Evolutionary conservation across 35 echinoderm and acorn worm genomes (phyloP), one percentile per base, ranked within the genome.

Genomic region (Apostichopus japonicus): DNA sequence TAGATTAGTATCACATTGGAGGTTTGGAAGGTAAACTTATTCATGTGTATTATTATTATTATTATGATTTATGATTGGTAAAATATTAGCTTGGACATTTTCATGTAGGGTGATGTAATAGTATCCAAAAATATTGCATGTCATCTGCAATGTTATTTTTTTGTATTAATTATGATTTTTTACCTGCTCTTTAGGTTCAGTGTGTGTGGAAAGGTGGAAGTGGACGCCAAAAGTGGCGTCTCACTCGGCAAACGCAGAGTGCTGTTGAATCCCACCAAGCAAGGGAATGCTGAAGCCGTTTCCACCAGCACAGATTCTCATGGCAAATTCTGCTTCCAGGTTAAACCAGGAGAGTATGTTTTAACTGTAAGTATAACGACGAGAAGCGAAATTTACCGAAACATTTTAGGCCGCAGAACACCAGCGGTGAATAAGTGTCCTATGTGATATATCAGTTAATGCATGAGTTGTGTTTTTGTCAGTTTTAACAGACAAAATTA

Each of bases 251-350:
- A 92, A 23, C 82, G 95, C 13, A 92, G 87, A 72, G 91, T 98
- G 17, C 77, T 65, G 54, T 80, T 97, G 54, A 91, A 92, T 27
- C 92, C 92, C 17, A 25, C 88, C 0, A 90, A 90, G 17, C 44
- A 90, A 51, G 72, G 67, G 23, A 78, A 78, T 17, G 84, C 67
- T 59, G 93, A 98, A 77, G 24, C 92, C 9, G 93, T 96, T 25
- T 87, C 92, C 25, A 88, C 75, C 11, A 79, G 91, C 24, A 94
- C 95, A 0, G 92, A 94, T 55, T 80, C 72, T 14, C 90, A 93
- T 52, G 95, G 97, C 10, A 67, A 55, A 0, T 98, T 90, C 65
- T 98, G 97, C 86, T 93, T 98, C 25, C 61, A 83, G 17, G 97
- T 96, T 5, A 58, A 80, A 78, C 95, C 97, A n/a, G 97, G 97